phyloP scores from a whole-genome alignment of 2,113 vertebrate genomes.

The Jacana jacana region DNA sequence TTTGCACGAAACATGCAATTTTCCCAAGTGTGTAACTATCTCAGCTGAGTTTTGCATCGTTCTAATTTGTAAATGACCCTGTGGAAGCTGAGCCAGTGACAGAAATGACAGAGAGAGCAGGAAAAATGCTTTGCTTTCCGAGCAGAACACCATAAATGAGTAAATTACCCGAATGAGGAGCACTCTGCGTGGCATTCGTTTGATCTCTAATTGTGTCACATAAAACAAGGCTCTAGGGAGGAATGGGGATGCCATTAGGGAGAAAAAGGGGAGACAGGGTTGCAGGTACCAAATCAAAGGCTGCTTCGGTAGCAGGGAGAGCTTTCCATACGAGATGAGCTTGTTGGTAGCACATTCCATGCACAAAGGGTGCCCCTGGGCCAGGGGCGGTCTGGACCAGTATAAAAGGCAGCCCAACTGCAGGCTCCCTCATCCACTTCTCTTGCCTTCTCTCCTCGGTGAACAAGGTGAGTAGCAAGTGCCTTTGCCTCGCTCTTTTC shows the following conservation, averaged over 20 bases:
- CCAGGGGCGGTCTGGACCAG: accelerated
- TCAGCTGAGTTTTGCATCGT: not conserved
- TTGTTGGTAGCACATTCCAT: not conserved
- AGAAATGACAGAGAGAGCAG: not conserved
- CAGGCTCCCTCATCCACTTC: not conserved
- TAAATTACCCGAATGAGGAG: not conserved
- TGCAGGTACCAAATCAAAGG: not conserved
- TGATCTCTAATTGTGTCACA: not conserved
- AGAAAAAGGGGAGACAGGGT: not conserved
- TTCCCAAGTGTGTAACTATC: not conserved
- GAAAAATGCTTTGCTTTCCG: not conserved
- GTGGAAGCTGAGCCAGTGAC: not conserved
- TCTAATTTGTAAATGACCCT: not conserved
- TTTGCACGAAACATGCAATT: not conserved
- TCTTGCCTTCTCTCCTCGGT: not conserved
- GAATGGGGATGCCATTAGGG: not conserved
- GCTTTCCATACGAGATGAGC: not conserved
- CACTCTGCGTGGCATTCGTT: accelerated
- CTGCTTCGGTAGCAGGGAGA: accelerated
- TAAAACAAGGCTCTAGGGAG: not conserved
- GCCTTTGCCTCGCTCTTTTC: accelerated
- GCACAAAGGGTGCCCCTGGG: accelerated
- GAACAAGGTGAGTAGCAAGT: not conserved
- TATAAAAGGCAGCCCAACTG: not conserved
- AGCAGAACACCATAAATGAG: not conserved